Base-by-base conservation (phyloP, 2,113 vertebrate species). In the Carollia perspicillata region DNA sequence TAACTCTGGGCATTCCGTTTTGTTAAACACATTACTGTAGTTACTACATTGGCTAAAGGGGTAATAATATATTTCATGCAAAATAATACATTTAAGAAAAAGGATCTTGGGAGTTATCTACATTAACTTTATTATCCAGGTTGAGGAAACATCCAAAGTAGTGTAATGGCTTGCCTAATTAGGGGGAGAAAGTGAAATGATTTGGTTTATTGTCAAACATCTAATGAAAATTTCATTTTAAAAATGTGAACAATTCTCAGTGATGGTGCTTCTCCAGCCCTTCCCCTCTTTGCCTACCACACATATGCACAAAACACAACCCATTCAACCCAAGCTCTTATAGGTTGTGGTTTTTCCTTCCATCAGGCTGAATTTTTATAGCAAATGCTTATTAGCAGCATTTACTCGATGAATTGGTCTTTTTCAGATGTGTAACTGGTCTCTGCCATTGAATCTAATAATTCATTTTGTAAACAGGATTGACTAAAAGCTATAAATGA, bases 191-290 rank as follows among this genome's bases (percentile, higher is more conserved):
- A 28, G 53, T 87, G 47, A 60, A 84, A 90, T 86, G 49, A 47
- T 80, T 90, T 33, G n/a, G 72, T 97, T 90, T 53, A 53, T 33
- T 51, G 30, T 89, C 5, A 83, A 49, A 71, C 22, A 87, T 60
- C 23, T 86, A 90, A 60, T 75, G 11, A 49, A 93, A 92, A 68
- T 33, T 88, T 86, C 5, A 71, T 92, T 97, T 81, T 17, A 60
- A 68, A 78, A 93, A 58, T 53, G n/a, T 69, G 51, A 95, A 77
- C 5, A 60, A 22, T 93, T 92, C 35, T 37, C 55, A 65, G 28
- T 80, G 49, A 49, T 80, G 37, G 17, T 89, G 26, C 7, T 6
- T 88, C 91, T 75, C 30, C 65, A 28, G 23, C 26, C 58, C 26
- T 23, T 60, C 51, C 3, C 6, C 14, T 2, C 49, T 37, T 44